Evolutionary conservation across 2,888 invertebrate genomes (phyloP).

Genomic region (Hemistola chrysoprasaria): DNA sequence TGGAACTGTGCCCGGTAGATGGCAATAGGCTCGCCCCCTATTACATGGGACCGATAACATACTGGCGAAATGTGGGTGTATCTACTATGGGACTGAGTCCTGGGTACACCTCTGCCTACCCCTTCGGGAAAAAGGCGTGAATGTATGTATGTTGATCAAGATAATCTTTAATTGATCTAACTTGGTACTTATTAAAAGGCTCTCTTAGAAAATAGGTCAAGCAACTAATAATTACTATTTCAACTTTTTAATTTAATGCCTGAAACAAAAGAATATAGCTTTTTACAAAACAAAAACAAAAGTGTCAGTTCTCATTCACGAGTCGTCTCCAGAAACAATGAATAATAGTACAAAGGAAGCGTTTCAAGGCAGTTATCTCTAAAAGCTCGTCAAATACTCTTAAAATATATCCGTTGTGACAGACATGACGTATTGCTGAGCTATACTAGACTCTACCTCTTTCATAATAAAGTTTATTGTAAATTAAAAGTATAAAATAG

Average conservation of each 20-base stretch:
- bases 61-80: too few relatives aligned
- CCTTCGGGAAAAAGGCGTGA: too few relatives aligned
- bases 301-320: slow-evolving; percentile 50
- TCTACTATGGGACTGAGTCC: too few relatives aligned
- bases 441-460: slow-evolving; percentile 36
- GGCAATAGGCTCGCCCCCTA: too few relatives aligned
- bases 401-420: slow-evolving; percentile 55
- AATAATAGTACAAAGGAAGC: slow-evolving; percentile 70
- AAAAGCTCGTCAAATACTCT: slow-evolving; percentile 71
- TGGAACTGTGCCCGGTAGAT: too few relatives aligned
- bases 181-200: too few relatives aligned
- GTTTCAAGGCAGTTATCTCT: slow-evolving; percentile 70
- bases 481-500: slow-evolving; percentile 1
- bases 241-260: slow-evolving; percentile 29
- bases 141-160: too few relatives aligned
- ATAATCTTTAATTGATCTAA: too few relatives aligned
- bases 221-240: slow-evolving; percentile 7
- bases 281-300: slow-evolving; percentile 49
- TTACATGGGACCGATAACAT: too few relatives aligned
- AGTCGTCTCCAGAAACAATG: slow-evolving; percentile 57
- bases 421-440: slow-evolving; percentile 25
- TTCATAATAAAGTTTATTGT: slow-evolving; percentile 27
- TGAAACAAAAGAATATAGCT: slow-evolving; percentile 45
- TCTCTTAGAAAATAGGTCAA: slow-evolving; percentile 4
- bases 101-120: too few relatives aligned